phyloP scores from a whole-genome alignment of 2,888 invertebrate species.

The Ophonus ardosiacus region DNA sequence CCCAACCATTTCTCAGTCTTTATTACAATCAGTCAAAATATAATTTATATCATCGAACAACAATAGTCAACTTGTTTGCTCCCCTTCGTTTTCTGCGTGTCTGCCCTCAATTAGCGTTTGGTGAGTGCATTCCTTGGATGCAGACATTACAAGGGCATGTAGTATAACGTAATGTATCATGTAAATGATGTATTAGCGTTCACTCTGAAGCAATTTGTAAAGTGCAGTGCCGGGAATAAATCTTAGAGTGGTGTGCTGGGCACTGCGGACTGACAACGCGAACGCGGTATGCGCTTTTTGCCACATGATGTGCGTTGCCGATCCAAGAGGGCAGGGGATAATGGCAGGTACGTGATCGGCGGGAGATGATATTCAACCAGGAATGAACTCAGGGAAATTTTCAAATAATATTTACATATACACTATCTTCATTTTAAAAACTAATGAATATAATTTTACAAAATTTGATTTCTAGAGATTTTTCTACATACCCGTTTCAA shows the following conservation, averaged over 20 bases:
- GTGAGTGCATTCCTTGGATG: neutral
- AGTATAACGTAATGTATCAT: constrained; percentile 31
- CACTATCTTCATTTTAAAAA: too few species aligned
- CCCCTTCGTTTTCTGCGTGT: neutral
- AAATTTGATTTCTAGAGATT: too few species aligned
- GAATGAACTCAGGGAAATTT: neutral
- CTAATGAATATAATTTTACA: too few species aligned
- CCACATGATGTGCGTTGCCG: neutral
- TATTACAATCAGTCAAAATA: too few species aligned
- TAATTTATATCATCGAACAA: too few species aligned
- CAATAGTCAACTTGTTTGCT: too few species aligned
- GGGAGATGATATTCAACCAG: constrained; percentile 4
- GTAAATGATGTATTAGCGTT: constrained; percentile 44
- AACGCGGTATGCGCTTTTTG: constrained; percentile 1
- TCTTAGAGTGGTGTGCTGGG: neutral
- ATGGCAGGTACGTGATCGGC: constrained; percentile 34
- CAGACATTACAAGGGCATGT: neutral
- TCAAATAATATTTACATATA: too few species aligned
- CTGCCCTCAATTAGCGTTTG: constrained; percentile 12
- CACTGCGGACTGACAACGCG: neutral
- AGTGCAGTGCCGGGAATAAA: constrained; percentile 16
- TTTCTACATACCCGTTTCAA: too few species aligned
- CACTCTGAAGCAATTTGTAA: constrained; percentile 32
- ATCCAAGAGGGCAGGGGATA: neutral
- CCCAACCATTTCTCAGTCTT: too few species aligned